Conservation (phyloP, 2,113 vertebrate genomes). For the Octodon degus region DNA sequence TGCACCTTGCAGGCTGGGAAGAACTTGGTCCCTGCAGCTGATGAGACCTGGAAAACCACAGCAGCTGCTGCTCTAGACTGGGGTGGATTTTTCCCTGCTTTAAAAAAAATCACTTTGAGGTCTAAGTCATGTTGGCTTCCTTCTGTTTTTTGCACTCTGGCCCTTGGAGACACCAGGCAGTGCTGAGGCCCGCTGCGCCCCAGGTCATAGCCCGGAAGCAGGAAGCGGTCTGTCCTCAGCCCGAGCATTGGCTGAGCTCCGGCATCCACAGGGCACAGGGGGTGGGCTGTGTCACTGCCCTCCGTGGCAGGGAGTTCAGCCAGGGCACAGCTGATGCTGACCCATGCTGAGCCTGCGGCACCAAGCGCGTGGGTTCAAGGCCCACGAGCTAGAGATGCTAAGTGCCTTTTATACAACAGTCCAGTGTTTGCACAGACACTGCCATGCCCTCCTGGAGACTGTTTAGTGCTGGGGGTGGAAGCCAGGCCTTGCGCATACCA, state of each 20-base stretch:
- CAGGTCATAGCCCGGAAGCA: background rate
- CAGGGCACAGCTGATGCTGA: too few relatives aligned
- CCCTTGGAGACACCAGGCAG: background rate
- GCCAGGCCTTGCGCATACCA: background rate
- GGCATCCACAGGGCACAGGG: background rate
- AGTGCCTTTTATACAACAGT: background rate
- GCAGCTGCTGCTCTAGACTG: accelerated
- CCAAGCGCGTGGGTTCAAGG: too few relatives aligned
- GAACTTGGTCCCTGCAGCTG: accelerated
- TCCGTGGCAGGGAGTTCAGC: background rate
- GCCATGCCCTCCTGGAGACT: too few relatives aligned
- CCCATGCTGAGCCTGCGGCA: background rate
- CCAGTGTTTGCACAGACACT: background rate
- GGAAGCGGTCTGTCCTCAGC: background rate
- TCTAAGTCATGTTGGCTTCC: background rate
- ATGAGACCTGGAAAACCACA: background rate
- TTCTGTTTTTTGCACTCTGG: background rate
- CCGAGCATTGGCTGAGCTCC: background rate
- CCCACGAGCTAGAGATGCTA: too few relatives aligned
- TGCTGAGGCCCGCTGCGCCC: background rate
- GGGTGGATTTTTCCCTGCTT: background rate
- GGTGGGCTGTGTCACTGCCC: background rate
- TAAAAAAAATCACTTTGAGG: background rate
- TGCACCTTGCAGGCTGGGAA: background rate
- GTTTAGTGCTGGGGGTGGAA: too few relatives aligned